Evolutionary conservation across 1,140 invertebrate species (phyloP), one percentile per base, ranked within the genome.

Genomic region (Triops longicaudatus): DNA sequence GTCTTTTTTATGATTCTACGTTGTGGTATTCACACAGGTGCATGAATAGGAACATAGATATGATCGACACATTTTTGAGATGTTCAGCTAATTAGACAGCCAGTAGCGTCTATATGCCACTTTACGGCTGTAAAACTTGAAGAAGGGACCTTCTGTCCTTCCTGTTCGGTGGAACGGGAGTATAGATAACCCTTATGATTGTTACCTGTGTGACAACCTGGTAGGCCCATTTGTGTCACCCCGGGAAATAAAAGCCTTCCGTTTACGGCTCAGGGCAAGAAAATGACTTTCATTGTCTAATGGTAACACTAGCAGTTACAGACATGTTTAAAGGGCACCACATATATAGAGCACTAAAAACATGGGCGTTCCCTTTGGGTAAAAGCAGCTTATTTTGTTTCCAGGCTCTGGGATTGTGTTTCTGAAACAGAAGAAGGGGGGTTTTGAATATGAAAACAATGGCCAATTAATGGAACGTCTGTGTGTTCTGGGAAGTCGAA

Each of bases 401-500:
- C 50, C 50, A 22, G 17, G 14, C 50, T 63, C 14, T 37, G 50
- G 50, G 11, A 63, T 63, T 63, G 10, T 63, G 22, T 63, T 63
- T 22, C 50, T 63, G 0, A 63, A 22, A 22, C 10, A 63, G 22
- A 22, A 22, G 4, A 7, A 17, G 43, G 50, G 50, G 50, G 14
- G 6, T 9, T 63, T 63, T 10, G 50, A 63, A 63, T 63, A 63
- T 22, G 50, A 63, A 63, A 63, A 63, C 50, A 63, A 63, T 63
- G 50, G 50, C 17, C 50, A 63, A 63, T 63, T 63, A 63, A 63
- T 22, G 50, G 50, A 63, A 63, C 22, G 50, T 63, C 50, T 63
- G 50, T 63, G 50, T 14, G 50, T 63, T 63, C 50, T 63, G 50
- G 50, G 50, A 63, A 63, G 50, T 17, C 50, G 50, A 63, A n/a